Evolutionary conservation across 2,888 invertebrate genomes (phyloP).

Genomic region (Dichetophora obliterata): DNA sequence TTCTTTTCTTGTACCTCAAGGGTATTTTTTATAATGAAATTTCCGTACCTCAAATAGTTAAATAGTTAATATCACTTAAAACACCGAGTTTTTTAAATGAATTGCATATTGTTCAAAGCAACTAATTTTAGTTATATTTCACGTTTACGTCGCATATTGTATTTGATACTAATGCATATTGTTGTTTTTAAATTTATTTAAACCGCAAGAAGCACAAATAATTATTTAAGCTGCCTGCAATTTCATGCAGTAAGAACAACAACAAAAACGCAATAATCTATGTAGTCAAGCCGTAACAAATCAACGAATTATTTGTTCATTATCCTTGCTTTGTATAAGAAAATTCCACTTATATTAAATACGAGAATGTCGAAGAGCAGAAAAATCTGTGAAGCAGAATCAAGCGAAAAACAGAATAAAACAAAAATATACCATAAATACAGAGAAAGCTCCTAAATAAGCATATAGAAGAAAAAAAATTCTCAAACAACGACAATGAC

Average conservation of each 20-base stretch:
- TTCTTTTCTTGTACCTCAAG: no score
- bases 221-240: no score
- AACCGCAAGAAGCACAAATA: no score
- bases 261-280: not conserved
- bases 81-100: no score
- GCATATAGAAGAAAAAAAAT: not conserved
- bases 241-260: not conserved
- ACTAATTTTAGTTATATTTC: no score
- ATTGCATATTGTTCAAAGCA: no score
- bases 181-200: no score
- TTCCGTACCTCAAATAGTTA: no score
- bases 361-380: not conserved
- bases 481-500: slow-evolving; percentile 3
- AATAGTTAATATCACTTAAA: no score
- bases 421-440: not conserved
- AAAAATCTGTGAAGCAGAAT: not conserved
- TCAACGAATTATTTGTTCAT: slow-evolving; percentile 3
- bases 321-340: not conserved
- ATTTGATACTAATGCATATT: no score
- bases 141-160: no score
- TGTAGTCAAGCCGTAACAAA: not conserved
- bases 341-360: not conserved
- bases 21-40: no score
- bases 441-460: not conserved
- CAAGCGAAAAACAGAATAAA: not conserved